phyloP scores from a whole-genome alignment of 2,113 vertebrate species.

The Polypterus senegalus region DNA sequence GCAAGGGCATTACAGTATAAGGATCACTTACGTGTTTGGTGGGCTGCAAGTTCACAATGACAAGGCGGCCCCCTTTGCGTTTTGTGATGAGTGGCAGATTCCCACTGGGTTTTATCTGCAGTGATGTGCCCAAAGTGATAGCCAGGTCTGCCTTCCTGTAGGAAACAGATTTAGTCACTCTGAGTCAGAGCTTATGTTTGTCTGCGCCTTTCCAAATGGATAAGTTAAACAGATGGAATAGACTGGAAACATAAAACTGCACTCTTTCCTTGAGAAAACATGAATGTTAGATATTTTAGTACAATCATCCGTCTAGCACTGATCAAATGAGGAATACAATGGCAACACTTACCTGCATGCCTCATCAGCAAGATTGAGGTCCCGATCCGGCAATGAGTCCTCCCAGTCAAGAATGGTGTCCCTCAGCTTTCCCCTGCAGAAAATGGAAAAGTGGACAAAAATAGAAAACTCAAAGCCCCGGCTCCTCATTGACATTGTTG shows the following conservation, averaged over 20 bases:
- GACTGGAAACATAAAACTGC: no score
- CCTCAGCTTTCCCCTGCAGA: slow-evolving; percentile 70
- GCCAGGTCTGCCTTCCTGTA: slow-evolving; percentile 77
- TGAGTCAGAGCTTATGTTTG: no score
- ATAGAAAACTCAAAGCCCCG: no score
- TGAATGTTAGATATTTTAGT: no score
- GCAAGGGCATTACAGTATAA: neutral
- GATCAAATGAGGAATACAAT: no score
- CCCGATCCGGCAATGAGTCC: slow-evolving; percentile 74
- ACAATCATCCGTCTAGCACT: no score
- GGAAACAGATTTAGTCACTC: slow-evolving; percentile 4
- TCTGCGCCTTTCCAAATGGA: no score
- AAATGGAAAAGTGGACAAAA: neutral
- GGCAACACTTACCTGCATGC: slow-evolving; percentile 67
- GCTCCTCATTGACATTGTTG: no score
- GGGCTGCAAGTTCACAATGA: slow-evolving; percentile 84
- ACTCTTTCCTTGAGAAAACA: no score
- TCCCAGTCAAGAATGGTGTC: slow-evolving; percentile 97
- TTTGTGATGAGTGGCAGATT: slow-evolving; percentile 88
- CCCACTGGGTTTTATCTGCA: slow-evolving; percentile 92
- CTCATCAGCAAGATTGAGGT: slow-evolving; percentile 73
- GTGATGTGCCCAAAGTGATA: slow-evolving; percentile 79
- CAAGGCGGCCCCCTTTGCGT: slow-evolving; percentile 79
- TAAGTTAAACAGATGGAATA: no score
- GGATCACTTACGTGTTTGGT: slow-evolving; percentile 76